These are phyloP conservation scores for Nannospalax galili DNA, from an alignment of 2,113 vertebrate species.

Conservation along the genomic window DNA sequence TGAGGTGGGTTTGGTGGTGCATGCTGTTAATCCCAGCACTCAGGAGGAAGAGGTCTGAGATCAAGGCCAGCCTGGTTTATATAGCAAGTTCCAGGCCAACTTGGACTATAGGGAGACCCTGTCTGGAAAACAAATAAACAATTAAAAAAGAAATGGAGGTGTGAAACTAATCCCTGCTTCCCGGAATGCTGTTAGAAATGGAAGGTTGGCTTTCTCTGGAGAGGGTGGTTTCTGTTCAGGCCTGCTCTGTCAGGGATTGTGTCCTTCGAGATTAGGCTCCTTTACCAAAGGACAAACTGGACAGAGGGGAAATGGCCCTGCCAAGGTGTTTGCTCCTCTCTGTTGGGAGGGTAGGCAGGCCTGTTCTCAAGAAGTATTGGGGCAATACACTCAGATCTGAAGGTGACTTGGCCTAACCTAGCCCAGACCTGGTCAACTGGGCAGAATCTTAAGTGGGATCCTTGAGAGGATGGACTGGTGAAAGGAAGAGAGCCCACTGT, in stretches of 20 bases:
- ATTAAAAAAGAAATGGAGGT: too few relatives aligned
- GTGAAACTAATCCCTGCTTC: background rate
- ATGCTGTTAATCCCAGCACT: too few relatives aligned
- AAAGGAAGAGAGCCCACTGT: background rate
- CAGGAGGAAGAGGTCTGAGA: too few relatives aligned
- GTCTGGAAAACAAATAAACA: too few relatives aligned
- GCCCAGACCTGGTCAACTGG: background rate
- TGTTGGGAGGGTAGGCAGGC: rapidly evolving
- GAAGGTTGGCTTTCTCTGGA: background rate
- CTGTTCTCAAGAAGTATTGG: background rate
- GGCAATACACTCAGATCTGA: background rate
- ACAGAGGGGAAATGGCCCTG: background rate
- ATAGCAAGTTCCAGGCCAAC: too few relatives aligned
- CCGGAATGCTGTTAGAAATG: background rate
- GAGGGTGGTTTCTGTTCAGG: background rate
- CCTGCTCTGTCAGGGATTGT: background rate
- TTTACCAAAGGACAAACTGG: too few relatives aligned
- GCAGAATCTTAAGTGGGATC: background rate
- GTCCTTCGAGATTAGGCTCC: background rate
- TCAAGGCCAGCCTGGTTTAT: too few relatives aligned
- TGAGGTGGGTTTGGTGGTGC: too few relatives aligned
- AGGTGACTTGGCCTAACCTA: background rate
- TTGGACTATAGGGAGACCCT: too few relatives aligned
- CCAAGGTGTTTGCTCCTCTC: background rate
- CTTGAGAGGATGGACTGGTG: rapidly evolving